Evolutionary conservation across 2,797 vertebrate species (phyloP), one percentile per base, ranked within the genome.

Genomic region (Siniperca obscura): DNA sequence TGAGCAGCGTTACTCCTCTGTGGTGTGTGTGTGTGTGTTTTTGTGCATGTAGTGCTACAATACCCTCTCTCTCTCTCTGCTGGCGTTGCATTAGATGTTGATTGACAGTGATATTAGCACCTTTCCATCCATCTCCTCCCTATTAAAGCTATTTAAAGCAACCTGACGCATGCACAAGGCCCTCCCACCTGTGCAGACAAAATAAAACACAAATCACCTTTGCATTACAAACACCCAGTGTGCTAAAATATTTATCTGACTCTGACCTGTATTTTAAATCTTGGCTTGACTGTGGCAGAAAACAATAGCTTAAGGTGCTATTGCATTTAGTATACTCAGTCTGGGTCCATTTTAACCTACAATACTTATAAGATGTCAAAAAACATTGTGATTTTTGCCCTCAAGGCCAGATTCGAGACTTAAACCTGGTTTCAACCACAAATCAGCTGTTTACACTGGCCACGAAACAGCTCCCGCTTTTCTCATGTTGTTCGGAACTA

Each of bases 61-160:
- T 46, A 3, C n/a, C 0, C 16, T 61, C 40, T 38, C 46, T 46
- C 50, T 57, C 72, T 44, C 27, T 53, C 40, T 0, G 57, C 71
- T 30, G 67, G 4, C 16, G 7, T 44, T 65, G 36, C 77, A 76
- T 81, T 56, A 74, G 68, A 74, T 30, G 66, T 86, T 92, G 92
- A 93, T 68, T 93, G 92, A 93, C 88, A 92, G 90, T 36, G 83
- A 91, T 93, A 91, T 93, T 89, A 87, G 84, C 86, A 82, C 85
- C 75, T 86, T 87, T 85, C 72, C 78, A 67, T 86, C 89, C 76
- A 86, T 86, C 75, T 78, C 74, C 61, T 76, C 81, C 73, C 56
- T 22, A 87, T 85, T 69, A 61, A 66, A 82, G 85, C 82, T 93
- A 94, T 93, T 93, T 91, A 89, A 90, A 90, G 91, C 67, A 56